Percentiles rank a stretch among this genome's conserved stretches.
Evolutionary conservation across 2,888 invertebrate genomes (phyloP).

Genomic region (Synergus umbraculus): DNA sequence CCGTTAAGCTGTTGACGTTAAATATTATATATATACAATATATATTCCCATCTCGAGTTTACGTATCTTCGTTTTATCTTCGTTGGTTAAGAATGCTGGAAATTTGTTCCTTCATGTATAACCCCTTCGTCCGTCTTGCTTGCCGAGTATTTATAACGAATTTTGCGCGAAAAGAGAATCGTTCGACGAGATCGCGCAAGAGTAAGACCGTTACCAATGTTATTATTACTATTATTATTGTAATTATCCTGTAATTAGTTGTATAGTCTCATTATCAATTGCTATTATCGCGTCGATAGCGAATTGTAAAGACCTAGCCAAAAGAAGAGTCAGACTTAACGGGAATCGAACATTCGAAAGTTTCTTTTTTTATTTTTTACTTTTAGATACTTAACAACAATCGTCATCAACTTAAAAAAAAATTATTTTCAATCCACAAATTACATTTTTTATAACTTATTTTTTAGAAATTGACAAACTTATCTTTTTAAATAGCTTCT

Average conservation of each 20-base stretch:
- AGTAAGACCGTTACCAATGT: constrained; percentile 73
- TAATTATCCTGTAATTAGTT: constrained; percentile 62
- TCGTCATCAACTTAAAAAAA: constrained; percentile 2
- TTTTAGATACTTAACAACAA: constrained; percentile 27
- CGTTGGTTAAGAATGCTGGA: constrained; percentile 59
- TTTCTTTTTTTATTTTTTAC: constrained; percentile 30
- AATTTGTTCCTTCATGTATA: constrained; percentile 54
- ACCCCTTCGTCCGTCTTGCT: constrained; percentile 64
- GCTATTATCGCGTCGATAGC: constrained; percentile 50
- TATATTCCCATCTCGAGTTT: constrained; percentile 70
- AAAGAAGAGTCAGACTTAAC: constrained; percentile 43
- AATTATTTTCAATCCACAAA: neutral
- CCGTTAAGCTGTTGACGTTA: constrained; percentile 76
- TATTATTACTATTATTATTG: constrained; percentile 65
- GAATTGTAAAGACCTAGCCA: constrained; percentile 50
- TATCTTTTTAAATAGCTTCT: neutral
- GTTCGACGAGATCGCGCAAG: constrained; percentile 60
- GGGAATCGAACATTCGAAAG: constrained; percentile 31
- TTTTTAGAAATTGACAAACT: neutral
- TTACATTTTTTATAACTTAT: constrained; percentile 41
- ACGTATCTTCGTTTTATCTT: constrained; percentile 58
- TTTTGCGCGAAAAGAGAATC: constrained; percentile 48
- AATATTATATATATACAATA: constrained; percentile 59
- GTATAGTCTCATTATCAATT: constrained; percentile 58
- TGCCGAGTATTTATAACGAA: constrained; percentile 56